Conservation (phyloP, 2,113 vertebrate genomes). For the Tylochromis polylepis region DNA sequence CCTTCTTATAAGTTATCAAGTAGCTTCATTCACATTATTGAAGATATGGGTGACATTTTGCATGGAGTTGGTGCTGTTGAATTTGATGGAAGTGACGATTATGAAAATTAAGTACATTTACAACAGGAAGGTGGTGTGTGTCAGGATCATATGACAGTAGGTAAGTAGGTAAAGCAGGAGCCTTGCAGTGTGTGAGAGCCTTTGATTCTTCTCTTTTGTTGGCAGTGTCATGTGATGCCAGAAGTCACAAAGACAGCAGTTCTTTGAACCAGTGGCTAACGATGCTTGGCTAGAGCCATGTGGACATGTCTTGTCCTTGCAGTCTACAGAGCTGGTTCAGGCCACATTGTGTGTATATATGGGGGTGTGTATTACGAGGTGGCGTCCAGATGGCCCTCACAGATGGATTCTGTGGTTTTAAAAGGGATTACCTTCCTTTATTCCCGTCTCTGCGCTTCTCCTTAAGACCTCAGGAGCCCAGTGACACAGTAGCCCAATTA, state of each 20-base stretch:
- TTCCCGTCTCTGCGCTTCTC: conserved; percentile 50
- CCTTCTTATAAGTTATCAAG: background rate
- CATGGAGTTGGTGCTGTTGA: background rate
- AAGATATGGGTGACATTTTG: background rate
- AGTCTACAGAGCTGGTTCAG: background rate
- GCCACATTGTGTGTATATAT: background rate
- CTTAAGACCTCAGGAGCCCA: conserved; percentile 61
- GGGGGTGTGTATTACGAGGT: background rate
- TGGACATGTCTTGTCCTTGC: conserved; percentile 9
- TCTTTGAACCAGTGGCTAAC: conserved; percentile 14
- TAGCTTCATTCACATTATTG: background rate
- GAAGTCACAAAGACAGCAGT: conserved; percentile 7
- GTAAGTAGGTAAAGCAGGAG: background rate
- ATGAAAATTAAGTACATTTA: background rate
- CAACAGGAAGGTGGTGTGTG: too few relatives aligned
- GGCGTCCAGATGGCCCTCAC: conserved; percentile 77
- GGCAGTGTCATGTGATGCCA: background rate
- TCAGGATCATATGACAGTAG: background rate
- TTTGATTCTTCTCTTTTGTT: background rate
- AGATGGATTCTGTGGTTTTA: conserved; percentile 81
- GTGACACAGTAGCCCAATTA: conserved; percentile 68
- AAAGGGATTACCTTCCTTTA: conserved; percentile 77
- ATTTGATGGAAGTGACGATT: background rate
- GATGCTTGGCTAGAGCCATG: conserved; percentile 1
- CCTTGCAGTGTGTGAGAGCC: background rate